These are phyloP conservation scores for Chrysochloris asiatica DNA, from an alignment of 2,113 vertebrate genomes.

Conservation along the genomic window DNA sequence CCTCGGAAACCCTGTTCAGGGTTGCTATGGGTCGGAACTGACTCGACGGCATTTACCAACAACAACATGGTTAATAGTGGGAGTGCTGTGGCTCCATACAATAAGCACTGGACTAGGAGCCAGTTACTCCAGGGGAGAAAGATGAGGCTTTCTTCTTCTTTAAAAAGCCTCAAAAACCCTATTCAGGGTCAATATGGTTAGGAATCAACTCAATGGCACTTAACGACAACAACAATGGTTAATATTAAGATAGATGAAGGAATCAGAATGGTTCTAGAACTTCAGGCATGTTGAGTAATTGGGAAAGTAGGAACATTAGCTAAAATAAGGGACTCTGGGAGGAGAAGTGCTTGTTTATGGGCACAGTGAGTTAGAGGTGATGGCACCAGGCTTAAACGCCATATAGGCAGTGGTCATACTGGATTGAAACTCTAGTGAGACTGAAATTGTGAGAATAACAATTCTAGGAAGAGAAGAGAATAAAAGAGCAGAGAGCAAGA, in stretches of 20 bases:
- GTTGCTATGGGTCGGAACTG: too few relatives aligned
- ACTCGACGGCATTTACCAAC: too few relatives aligned
- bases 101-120: too few relatives aligned
- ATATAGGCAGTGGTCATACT: not conserved
- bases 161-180: too few relatives aligned
- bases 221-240: too few relatives aligned
- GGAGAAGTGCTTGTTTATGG: not conserved
- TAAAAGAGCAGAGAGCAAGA: not conserved
- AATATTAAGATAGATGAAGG: not conserved
- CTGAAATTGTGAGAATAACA: not conserved
- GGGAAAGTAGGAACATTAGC: not conserved
- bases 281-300: not conserved
- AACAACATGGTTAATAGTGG: too few relatives aligned
- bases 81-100: too few relatives aligned
- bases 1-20: too few relatives aligned
- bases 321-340: not conserved
- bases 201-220: too few relatives aligned
- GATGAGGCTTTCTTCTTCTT: too few relatives aligned
- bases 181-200: too few relatives aligned
- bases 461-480: not conserved
- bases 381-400: not conserved
- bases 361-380: not conserved
- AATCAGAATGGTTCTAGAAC: not conserved
- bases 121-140: too few relatives aligned
- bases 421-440: not conserved